Percentiles rank a stretch among this genome's conserved stretches.
phyloP scores from a whole-genome alignment of 1,140 invertebrate species.

The Ylistrum balloti region DNA sequence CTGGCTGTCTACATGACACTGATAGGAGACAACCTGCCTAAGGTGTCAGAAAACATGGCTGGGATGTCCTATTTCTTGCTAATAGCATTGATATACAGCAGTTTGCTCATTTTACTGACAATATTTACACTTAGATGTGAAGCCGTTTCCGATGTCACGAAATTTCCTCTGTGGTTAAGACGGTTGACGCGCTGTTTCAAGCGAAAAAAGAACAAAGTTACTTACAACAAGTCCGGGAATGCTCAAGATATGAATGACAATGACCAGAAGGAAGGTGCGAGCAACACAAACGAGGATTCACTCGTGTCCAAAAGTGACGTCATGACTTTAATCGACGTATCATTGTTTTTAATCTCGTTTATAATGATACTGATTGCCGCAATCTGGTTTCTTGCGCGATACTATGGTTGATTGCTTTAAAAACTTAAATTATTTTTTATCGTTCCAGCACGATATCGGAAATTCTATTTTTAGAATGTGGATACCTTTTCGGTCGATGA shows the following conservation, averaged over 20 bases:
- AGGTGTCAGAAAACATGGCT: conserved; percentile 82
- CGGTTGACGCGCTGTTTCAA: not conserved
- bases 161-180: not conserved
- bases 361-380: not conserved
- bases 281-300: not conserved
- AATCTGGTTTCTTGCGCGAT: not conserved
- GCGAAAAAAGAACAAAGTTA: not conserved
- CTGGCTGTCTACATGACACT: conserved; percentile 86
- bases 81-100: conserved; percentile 52
- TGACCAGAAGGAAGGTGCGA: not conserved
- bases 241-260: not conserved
- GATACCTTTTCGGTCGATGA: no score
- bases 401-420: no score
- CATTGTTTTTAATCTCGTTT: not conserved
- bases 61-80: conserved; percentile 55
- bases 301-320: not conserved
- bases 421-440: no score
- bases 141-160: not conserved
- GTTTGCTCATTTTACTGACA: conserved; percentile 47
- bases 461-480: no score
- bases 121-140: conserved; percentile 54
- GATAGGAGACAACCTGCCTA: conserved; percentile 85
- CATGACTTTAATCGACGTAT: not conserved
- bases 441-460: no score
- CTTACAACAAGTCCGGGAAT: not conserved